Percentiles rank a stretch among this genome's conserved stretches.
These are phyloP conservation scores for Vulpes ferrilata DNA, from an alignment of 2,113 vertebrate species.

Conservation along the genomic window DNA sequence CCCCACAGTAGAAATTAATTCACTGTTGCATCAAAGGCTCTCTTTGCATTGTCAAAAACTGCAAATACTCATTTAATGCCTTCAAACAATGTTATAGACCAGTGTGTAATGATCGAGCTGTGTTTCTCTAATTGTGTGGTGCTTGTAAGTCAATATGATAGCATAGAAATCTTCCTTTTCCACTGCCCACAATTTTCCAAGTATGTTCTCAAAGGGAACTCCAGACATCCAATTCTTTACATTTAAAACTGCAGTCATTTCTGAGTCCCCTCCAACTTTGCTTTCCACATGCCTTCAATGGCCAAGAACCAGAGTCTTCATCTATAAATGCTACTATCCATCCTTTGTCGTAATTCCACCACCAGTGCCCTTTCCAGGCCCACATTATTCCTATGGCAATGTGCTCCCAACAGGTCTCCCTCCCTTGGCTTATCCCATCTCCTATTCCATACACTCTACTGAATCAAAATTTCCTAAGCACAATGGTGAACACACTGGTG, in stretches of 20 bases:
- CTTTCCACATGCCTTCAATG: neutral
- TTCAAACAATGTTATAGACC: constrained; percentile 43
- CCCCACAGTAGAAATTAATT: constrained; percentile 56
- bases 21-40: constrained; percentile 48
- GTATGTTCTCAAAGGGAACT: neutral
- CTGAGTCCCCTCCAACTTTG: neutral
- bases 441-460: neutral
- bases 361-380: neutral
- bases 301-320: neutral
- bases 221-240: neutral
- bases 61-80: constrained; percentile 65
- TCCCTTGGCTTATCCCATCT: neutral
- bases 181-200: neutral
- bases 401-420: neutral
- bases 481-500: neutral
- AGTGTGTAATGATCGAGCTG: neutral
- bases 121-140: constrained; percentile 53
- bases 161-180: neutral
- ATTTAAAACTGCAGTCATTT: neutral
- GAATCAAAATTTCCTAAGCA: neutral
- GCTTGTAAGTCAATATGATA: neutral
- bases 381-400: neutral
- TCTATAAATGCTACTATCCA: neutral
- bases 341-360: neutral
- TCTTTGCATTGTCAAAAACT: constrained; percentile 64